A percentile compares a stretch with the other conserved stretches of the same genome.
These are phyloP conservation scores for Piezodorus guildinii DNA, from an alignment of 1,140 invertebrate genomes.

Conservation along the genomic window DNA sequence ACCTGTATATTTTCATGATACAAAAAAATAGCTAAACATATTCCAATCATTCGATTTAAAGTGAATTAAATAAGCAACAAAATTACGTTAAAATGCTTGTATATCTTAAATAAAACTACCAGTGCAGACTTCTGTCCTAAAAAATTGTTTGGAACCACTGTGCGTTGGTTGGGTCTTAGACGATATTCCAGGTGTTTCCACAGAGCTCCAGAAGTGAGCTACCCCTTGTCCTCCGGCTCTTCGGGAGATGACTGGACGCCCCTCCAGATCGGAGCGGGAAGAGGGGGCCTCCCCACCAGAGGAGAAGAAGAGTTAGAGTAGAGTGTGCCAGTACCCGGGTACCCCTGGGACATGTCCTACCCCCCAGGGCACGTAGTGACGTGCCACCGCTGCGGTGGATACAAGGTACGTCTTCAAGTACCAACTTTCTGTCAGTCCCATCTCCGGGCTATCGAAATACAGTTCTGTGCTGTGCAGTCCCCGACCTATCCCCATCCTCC, in stretches of 20 bases:
- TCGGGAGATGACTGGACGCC: neutral
- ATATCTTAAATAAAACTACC: no score
- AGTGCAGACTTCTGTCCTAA: no score
- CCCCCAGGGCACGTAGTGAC: conserved; percentile 43
- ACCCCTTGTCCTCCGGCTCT: no score
- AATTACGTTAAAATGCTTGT: no score
- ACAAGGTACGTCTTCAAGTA: conserved; percentile 23
- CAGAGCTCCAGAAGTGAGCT: no score
- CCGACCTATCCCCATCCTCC: neutral
- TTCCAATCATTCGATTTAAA: no score
- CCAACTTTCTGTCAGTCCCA: neutral
- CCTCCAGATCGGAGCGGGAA: neutral
- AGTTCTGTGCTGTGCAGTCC: neutral
- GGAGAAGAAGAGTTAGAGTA: neutral
- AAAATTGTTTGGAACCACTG: no score
- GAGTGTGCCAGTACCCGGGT: neutral
- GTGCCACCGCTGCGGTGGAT: conserved; percentile 26
- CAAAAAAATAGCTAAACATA: no score
- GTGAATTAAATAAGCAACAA: no score
- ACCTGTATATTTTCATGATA: no score
- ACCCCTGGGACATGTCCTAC: conserved; percentile 86
- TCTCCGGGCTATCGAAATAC: neutral
- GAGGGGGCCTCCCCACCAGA: neutral
- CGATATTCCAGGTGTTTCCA: no score
- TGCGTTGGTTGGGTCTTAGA: no score